Base-by-base conservation (phyloP, 2,797 vertebrate species). In the Eulemur albifrons region DNA sequence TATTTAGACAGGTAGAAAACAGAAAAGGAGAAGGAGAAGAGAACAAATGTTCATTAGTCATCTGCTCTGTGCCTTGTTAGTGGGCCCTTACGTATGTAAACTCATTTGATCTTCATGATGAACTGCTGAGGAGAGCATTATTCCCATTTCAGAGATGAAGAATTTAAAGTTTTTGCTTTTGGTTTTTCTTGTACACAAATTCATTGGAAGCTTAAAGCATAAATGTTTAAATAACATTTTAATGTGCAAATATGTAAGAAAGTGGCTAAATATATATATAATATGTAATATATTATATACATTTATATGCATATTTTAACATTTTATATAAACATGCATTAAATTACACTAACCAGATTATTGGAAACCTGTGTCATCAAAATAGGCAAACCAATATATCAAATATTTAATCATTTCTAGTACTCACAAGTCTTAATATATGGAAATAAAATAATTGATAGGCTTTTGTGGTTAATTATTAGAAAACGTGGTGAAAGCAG, bases 221-320 rank as follows among this genome's bases (percentile, higher is more conserved):
- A 95, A 96, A 50, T 84, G 18, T 70, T 90, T 63, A 90, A 87
- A 69, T 92, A 50, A 48, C n/a, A 76, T 88, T 93, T 93, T 48
- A 72, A 59, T 17, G 70, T 84, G 54, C 2, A 54, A 73, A 61
- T 43, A 59, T 27, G 1, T 82, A 48, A 77, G 59, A 67, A 90
- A 81, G 45, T 90, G 30, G 15, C 92, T 90, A 93, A 88, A 65
- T 94, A 84, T 54, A 27, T 59, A 13, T 83, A 57, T 23, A 82
- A 45, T 70, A 76, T 69, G 38, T 82, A 54, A 70, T 35, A 27
- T 76, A 50, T 59, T 45, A 27, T 76, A 50, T 59, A 12, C 25
- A 35, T 73, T 57, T 7, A 38, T 27, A n/a, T 15, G 52, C 7
- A 20, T 73, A 25, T 69, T 52, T 61, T 54, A 73, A 54, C 21